Conservation (phyloP, 53 echinoderm and acorn worm species). For the Antedon mediterranea region DNA sequence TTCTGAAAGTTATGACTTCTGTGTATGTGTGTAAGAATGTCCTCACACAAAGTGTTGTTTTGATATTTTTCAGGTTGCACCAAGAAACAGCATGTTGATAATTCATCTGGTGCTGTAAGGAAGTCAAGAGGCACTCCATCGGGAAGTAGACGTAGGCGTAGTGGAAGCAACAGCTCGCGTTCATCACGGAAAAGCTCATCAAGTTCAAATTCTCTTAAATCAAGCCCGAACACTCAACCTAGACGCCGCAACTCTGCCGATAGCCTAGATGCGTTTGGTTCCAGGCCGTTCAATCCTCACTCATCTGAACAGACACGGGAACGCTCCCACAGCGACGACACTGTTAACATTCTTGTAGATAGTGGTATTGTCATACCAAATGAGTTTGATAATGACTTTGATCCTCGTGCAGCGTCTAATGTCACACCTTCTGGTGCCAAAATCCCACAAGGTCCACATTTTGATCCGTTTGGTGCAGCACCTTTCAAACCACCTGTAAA, state of each 20-base stretch:
- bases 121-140: constrained; percentile 65
- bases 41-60: too few relatives aligned
- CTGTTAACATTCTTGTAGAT: neutral
- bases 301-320: constrained; percentile 14
- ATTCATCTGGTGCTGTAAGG: constrained; percentile 68
- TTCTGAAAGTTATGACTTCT: too few relatives aligned
- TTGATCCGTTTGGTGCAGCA: constrained; percentile 78
- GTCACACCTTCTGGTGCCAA: constrained; percentile 3
- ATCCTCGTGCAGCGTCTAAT: constrained; percentile 1
- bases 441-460: constrained; percentile 11
- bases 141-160: constrained; percentile 65
- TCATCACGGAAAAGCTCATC: constrained; percentile 79
- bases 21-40: too few relatives aligned
- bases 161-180: constrained; percentile 94
- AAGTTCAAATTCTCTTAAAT: constrained; percentile 90
- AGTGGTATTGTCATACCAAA: neutral
- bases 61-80: constrained; percentile 41
- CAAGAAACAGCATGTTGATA: constrained; percentile 88
- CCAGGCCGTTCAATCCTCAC: constrained; percentile 45
- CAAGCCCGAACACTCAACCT: constrained; percentile 79
- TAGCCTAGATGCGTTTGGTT: constrained; percentile 71
- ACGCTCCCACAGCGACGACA: neutral
- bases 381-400: constrained; percentile 30
- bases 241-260: constrained; percentile 68
- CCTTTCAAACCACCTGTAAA: constrained; percentile 55